phyloP scores from a whole-genome alignment of 2,888 invertebrate genomes.

The Trilocha varians region DNA sequence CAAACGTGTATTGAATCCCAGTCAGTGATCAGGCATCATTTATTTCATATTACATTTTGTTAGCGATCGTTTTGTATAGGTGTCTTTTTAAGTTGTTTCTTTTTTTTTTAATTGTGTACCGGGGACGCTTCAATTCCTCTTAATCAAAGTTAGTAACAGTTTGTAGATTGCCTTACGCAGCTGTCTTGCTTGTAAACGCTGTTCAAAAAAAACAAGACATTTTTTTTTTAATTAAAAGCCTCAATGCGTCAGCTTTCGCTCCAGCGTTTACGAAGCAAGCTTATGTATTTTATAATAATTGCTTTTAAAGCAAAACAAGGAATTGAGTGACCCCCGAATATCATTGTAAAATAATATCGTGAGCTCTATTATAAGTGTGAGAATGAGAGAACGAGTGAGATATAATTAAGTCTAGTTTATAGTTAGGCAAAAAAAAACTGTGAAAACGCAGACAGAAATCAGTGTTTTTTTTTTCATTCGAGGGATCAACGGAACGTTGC shows the following conservation, averaged over 20 bases:
- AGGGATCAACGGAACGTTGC: conserved; percentile 57
- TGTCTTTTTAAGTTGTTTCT: conserved; percentile 55
- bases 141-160: conserved; percentile 26
- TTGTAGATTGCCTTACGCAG: conserved; percentile 19
- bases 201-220: too few relatives aligned
- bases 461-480: conserved; percentile 40
- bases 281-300: conserved; percentile 17
- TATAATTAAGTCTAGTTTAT: conserved; percentile 62
- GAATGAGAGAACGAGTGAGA: conserved; percentile 39
- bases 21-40: too few relatives aligned
- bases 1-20: too few relatives aligned
- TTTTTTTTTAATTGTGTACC: conserved; percentile 43
- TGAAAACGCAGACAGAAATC: conserved; percentile 46
- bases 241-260: conserved; percentile 5
- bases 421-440: conserved; percentile 63
- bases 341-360: conserved; percentile 58
- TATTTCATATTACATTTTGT: conserved; percentile 24
- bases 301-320: conserved; percentile 46
- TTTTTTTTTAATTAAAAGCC: background rate
- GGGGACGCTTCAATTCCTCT: conserved; percentile 64
- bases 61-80: conserved; percentile 52
- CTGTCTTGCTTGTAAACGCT: conserved; percentile 17
- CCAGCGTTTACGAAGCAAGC: background rate
- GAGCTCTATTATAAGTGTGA: conserved; percentile 38
- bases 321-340: conserved; percentile 62